These are phyloP conservation scores for Molossus alvarezi DNA, from an alignment of 2,797 vertebrate species.

Conservation along the genomic window DNA sequence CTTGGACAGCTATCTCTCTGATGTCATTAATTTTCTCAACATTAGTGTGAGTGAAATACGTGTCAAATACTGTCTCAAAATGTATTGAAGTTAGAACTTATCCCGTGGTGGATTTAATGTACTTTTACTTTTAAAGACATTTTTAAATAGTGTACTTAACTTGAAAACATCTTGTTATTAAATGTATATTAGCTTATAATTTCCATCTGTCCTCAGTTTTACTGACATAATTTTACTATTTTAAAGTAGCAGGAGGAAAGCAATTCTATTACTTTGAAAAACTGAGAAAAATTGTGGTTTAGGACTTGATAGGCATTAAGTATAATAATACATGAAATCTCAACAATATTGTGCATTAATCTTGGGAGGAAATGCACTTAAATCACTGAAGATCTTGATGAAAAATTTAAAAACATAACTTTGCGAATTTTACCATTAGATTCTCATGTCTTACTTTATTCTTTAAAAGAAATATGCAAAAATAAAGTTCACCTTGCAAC, in stretches of 20 bases:
- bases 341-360: slow-evolving; percentile 22
- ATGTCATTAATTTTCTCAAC: slow-evolving; percentile 24
- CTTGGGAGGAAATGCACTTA: not conserved
- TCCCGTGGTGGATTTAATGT: not conserved
- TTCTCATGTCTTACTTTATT: slow-evolving; percentile 55
- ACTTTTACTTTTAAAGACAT: not conserved
- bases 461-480: slow-evolving; percentile 20
- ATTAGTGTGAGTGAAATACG: not conserved
- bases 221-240: slow-evolving; percentile 17
- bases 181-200: slow-evolving; percentile 42
- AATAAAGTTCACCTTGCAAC: slow-evolving; percentile 30
- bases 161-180: slow-evolving; percentile 42
- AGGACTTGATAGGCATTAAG: slow-evolving; percentile 41
- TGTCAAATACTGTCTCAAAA: slow-evolving; percentile 26
- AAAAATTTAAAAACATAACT: slow-evolving; percentile 24
- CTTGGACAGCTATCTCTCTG: not conserved
- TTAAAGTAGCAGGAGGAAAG: slow-evolving; percentile 41
- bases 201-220: slow-evolving; percentile 44
- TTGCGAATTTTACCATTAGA: not conserved
- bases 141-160: slow-evolving; percentile 28
- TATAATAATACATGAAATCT: slow-evolving; percentile 58
- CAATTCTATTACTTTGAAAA: slow-evolving; percentile 41
- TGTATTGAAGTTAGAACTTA: slow-evolving; percentile 44
- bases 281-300: slow-evolving; percentile 41
- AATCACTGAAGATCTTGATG: not conserved